Evolutionary conservation across 92 coral and sea anemone species (phyloP).

Genomic region (Isaurus tuberculatus): DNA sequence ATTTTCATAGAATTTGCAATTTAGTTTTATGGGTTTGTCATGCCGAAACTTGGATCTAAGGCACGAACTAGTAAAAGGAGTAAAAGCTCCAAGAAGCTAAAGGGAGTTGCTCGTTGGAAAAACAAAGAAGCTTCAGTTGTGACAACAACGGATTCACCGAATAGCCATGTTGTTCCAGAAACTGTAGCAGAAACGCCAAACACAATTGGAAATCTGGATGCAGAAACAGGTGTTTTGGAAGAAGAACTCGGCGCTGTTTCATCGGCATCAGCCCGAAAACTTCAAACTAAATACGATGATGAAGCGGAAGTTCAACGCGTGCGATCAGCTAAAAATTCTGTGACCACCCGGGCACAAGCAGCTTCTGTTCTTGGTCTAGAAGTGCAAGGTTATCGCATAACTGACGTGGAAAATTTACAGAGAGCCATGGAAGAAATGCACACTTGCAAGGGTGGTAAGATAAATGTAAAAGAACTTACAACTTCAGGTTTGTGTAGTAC

Average conservation of each 20-base stretch:
- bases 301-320: slow-evolving; percentile 6
- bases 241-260: slow-evolving; percentile 13
- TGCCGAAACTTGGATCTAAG: slow-evolving; percentile 19
- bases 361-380: slow-evolving; percentile 35
- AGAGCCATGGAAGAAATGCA: slow-evolving; percentile 46
- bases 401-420: slow-evolving; percentile 38
- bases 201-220: slow-evolving; percentile 12
- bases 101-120: slow-evolving; percentile 17
- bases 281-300: slow-evolving; percentile 2
- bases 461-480: slow-evolving; percentile 17
- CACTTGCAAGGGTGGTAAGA: slow-evolving; percentile 46
- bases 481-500: slow-evolving; percentile 39
- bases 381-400: slow-evolving; percentile 38
- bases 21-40: neutral
- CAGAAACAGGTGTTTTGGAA: neutral
- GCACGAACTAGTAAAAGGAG: slow-evolving; percentile 22
- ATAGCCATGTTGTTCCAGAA: neutral
- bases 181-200: slow-evolving; percentile 25
- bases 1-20: neutral
- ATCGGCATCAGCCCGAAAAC: slow-evolving; percentile 40
- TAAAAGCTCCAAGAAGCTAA: slow-evolving; percentile 8
- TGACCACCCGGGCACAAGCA: slow-evolving; percentile 34
- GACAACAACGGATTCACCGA: neutral
- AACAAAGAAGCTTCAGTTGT: neutral
- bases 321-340: slow-evolving; percentile 23